A percentile compares a stretch with the other conserved stretches of the same genome.
Conservation (phyloP, 2,797 vertebrate species). For the Melanotaenia maccullochi region DNA sequence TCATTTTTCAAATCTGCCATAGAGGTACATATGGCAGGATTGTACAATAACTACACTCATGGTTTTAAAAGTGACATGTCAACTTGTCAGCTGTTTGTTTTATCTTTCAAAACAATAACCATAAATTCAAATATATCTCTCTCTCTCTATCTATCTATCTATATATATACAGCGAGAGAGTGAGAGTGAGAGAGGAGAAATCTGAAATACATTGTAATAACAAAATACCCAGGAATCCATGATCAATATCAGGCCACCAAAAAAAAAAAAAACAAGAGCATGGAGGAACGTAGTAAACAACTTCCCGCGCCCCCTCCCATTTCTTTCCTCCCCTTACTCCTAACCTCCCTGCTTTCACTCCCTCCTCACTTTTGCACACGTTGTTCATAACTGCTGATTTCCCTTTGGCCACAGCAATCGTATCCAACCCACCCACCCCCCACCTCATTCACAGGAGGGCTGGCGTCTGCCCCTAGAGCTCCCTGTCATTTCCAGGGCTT, state of each 20-base stretch:
- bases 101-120: conserved; percentile 16
- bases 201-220: conserved; percentile 2
- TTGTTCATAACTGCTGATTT: conserved; percentile 83
- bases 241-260: conserved; percentile 56
- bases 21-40: conserved; percentile 29
- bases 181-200: conserved; percentile 12
- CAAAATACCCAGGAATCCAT: conserved; percentile 25
- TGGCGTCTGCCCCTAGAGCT: conserved; percentile 59
- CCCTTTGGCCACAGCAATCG: conserved; percentile 75
- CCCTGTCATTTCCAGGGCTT: conserved; percentile 66
- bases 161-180: too few species aligned
- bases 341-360: conserved; percentile 63
- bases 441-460: conserved; percentile 68
- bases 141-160: too few species aligned
- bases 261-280: conserved; percentile 53
- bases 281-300: conserved; percentile 79
- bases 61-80: conserved; percentile 38
- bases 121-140: background rate
- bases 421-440: conserved; percentile 69
- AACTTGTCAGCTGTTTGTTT: conserved; percentile 18
- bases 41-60: conserved; percentile 11
- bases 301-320: conserved; percentile 71
- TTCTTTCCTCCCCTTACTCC: conserved; percentile 62
- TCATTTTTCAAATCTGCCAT: conserved; percentile 24
- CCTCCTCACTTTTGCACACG: conserved; percentile 79